phyloP scores from a whole-genome alignment of 1,140 invertebrate genomes.

The Scaptomyza hsui region DNA sequence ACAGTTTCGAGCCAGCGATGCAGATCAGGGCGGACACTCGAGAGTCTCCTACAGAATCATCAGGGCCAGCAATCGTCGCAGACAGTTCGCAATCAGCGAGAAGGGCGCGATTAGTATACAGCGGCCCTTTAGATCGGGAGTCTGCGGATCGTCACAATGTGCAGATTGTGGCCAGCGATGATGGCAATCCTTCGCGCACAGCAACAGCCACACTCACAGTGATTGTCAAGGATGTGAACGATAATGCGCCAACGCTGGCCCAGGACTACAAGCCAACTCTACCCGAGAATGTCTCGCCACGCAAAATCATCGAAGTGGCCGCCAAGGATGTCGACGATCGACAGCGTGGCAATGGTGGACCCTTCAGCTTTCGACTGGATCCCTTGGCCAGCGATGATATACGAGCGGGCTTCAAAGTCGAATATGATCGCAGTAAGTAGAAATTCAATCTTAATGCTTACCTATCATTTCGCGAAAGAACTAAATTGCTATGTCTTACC shows the following conservation, averaged over 20 bases:
- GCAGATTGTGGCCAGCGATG: slow-evolving; percentile 87
- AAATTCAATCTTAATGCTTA: background rate
- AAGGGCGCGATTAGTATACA: slow-evolving; percentile 87
- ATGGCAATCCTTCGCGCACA: slow-evolving; percentile 87
- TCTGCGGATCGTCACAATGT: slow-evolving; percentile 86
- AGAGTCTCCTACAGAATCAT: slow-evolving; percentile 86
- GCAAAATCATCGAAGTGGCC: slow-evolving; percentile 87
- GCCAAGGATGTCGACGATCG: slow-evolving; percentile 88
- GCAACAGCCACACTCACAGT: slow-evolving; percentile 89
- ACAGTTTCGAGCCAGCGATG: slow-evolving; percentile 87
- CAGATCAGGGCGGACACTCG: slow-evolving; percentile 86
- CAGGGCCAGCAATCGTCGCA: slow-evolving; percentile 86
- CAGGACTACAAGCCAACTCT: slow-evolving; percentile 87
- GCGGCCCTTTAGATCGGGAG: slow-evolving; percentile 86
- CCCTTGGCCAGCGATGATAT: slow-evolving; percentile 86
- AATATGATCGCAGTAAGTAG: slow-evolving; percentile 86
- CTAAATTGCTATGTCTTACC: too few relatives aligned
- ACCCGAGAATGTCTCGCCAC: slow-evolving; percentile 86
- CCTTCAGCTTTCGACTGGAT: slow-evolving; percentile 87
- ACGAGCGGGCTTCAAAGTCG: slow-evolving; percentile 87
- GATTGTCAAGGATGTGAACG: slow-evolving; percentile 88
- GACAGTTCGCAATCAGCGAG: slow-evolving; percentile 87
- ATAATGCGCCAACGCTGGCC: slow-evolving; percentile 86
- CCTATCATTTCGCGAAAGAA: too few relatives aligned
- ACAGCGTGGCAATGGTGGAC: slow-evolving; percentile 87